Evolutionary conservation across 2,113 vertebrate genomes (phyloP).

Genomic region (Syrrhaptes paradoxus): DNA sequence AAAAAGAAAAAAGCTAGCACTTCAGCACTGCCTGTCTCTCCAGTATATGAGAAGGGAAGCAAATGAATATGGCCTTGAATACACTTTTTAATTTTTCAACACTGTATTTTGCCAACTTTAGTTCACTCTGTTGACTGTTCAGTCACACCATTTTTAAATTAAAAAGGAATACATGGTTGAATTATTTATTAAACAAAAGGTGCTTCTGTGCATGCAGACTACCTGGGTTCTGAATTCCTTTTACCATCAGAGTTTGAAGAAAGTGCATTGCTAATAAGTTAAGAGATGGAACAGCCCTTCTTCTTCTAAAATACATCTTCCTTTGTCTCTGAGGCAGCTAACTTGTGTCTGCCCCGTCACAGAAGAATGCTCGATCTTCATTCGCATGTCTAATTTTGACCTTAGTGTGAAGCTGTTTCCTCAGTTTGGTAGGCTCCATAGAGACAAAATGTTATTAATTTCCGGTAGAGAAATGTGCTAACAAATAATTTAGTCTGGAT

Average conservation of each 20-base stretch:
- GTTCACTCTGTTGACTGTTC: conserved; percentile 65
- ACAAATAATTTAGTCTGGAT: not conserved
- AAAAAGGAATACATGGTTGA: conserved; percentile 59
- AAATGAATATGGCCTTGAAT: conserved; percentile 42
- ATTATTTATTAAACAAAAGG: conserved; percentile 71
- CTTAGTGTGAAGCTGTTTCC: not conserved
- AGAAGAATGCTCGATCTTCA: not conserved
- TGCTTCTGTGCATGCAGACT: conserved; percentile 52
- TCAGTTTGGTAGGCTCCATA: not conserved
- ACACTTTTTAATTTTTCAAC: conserved; percentile 66
- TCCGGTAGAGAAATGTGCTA: not conserved
- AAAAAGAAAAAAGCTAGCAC: conserved; percentile 5
- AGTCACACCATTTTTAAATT: conserved; percentile 60
- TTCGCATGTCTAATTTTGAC: not conserved
- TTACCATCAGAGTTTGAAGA: conserved; percentile 22
- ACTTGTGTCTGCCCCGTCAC: not conserved
- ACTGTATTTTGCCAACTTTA: conserved; percentile 58
- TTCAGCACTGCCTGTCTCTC: conserved; percentile 23
- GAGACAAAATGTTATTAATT: not conserved
- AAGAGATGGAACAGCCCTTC: conserved; percentile 15
- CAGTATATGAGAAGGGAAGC: conserved; percentile 21
- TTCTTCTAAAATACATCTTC: not conserved
- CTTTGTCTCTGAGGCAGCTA: not conserved
- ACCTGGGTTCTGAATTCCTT: conserved; percentile 47
- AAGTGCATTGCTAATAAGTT: conserved; percentile 42